These are phyloP conservation scores for Serrognathus titanus DNA, from an alignment of 2,888 invertebrate species.

Conservation along the genomic window DNA sequence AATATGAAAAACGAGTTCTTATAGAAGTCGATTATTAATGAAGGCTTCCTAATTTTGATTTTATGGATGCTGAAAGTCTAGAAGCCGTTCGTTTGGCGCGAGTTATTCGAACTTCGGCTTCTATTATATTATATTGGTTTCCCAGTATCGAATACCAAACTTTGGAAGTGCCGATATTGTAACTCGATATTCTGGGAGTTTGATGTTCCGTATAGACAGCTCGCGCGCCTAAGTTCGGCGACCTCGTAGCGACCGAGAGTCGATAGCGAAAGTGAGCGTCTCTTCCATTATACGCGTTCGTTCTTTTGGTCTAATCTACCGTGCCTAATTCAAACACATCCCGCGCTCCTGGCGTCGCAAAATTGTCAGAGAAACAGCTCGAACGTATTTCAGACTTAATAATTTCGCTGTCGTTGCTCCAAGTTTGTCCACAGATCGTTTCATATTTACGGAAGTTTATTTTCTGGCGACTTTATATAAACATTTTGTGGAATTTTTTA, in stretches of 20 bases:
- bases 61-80: no score
- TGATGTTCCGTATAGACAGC: conserved; percentile 16
- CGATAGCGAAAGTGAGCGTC: conserved; percentile 38
- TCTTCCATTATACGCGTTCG: conserved; percentile 26
- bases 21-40: no score
- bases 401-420: conserved; percentile 2
- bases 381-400: background rate
- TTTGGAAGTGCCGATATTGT: background rate
- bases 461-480: no score
- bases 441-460: background rate
- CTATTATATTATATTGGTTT: background rate
- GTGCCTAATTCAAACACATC: conserved; percentile 15
- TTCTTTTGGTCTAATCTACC: conserved; percentile 23
- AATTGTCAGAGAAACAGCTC: background rate
- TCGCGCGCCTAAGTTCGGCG: conserved; percentile 21
- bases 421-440: background rate
- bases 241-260: conserved; percentile 28
- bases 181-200: conserved; percentile 10
- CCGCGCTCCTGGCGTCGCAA: background rate
- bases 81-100: no score
- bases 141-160: background rate
- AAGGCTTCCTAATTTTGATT: no score
- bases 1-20: no score
- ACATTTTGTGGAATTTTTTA: no score
- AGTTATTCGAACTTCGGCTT: no score